These are phyloP conservation scores for Ciconia maguari DNA, from an alignment of 2,113 vertebrate genomes.

Conservation along the genomic window DNA sequence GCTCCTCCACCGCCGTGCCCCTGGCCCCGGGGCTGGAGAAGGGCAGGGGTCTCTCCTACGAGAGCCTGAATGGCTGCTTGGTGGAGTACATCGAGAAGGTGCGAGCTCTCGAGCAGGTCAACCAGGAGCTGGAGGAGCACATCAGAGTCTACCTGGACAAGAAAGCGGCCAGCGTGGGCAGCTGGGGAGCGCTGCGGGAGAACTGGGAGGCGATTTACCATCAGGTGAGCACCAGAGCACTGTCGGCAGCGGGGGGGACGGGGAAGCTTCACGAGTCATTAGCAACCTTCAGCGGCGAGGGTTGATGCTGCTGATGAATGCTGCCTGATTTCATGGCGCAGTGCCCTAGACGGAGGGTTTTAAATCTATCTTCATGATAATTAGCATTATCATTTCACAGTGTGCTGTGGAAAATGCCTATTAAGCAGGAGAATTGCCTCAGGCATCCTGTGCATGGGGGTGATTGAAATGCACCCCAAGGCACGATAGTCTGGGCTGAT, in stretches of 20 bases:
- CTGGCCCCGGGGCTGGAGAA: constrained; percentile 72
- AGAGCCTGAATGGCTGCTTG: constrained; percentile 83
- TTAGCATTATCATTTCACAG: not conserved
- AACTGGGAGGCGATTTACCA: constrained; percentile 88
- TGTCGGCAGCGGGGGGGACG: not conserved
- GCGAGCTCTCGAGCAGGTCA: constrained; percentile 84
- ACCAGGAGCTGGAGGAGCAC: constrained; percentile 89
- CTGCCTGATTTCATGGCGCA: not conserved
- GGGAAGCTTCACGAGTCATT: not conserved
- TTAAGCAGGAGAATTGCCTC: not conserved
- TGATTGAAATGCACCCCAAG: not conserved
- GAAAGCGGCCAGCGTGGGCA: constrained; percentile 76
- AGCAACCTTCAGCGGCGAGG: not conserved
- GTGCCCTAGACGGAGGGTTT: not conserved
- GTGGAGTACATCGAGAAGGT: constrained; percentile 93
- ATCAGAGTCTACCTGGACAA: constrained; percentile 86
- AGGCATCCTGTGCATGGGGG: not conserved
- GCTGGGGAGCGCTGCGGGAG: constrained; percentile 78
- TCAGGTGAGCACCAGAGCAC: constrained; percentile 74
- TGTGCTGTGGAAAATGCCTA: not conserved
- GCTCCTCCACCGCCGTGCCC: constrained; percentile 72
- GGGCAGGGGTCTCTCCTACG: constrained; percentile 47
- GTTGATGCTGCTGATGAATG: not conserved
- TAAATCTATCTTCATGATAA: not conserved
- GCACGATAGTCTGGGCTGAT: not conserved